Base-by-base conservation (phyloP, 2,113 vertebrate species). In the Tragelaphus imberbis region DNA sequence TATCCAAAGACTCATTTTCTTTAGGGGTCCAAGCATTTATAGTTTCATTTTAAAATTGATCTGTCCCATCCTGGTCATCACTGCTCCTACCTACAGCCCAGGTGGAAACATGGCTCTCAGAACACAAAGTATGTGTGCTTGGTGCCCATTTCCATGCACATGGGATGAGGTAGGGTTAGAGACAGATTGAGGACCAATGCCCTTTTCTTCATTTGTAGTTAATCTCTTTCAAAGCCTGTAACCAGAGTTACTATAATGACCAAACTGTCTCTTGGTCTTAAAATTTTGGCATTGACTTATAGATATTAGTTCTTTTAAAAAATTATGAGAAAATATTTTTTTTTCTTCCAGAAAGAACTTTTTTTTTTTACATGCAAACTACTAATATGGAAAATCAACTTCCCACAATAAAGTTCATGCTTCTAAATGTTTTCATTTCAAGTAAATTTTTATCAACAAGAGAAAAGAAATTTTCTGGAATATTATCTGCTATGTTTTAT, bases 401-500 rank as follows among this genome's bases (percentile, higher is more conserved):
- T 21, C 91, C 75, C 95, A 68, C 15, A 96, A 82, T 77, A 97
- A 88, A 94, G 93, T 85, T 91, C 19, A 91, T 27, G 30, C 23
- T 44, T 91, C 40, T 33, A 87, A 84, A 95, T 4, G 75, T 95
- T 88, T 94, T 7, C 56, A 95, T 88, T 94, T 7, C 56, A 95
- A 98, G 82, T 84, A 84, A 58, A 68, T 30, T 63, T 13, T 94
- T 88, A 89, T 6, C 51, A 61, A 58, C 53, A 79, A 91, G 7
- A 81, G n/a, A 47, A 79, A 98, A 90, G 27, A 44, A 12, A 23
- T 10, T n/a, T 97, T 96, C 16, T 71, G 9, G 17, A 82, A 56
- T 86, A 44, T 82, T 71, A 90, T 81, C 55, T 84, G 33, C 23
- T 77, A 61, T 5, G 68, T 56, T 95, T 95, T 84, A 97, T 56